Base-by-base conservation (phyloP, 1,140 invertebrate species). In the Spodoptera frugiperda region DNA sequence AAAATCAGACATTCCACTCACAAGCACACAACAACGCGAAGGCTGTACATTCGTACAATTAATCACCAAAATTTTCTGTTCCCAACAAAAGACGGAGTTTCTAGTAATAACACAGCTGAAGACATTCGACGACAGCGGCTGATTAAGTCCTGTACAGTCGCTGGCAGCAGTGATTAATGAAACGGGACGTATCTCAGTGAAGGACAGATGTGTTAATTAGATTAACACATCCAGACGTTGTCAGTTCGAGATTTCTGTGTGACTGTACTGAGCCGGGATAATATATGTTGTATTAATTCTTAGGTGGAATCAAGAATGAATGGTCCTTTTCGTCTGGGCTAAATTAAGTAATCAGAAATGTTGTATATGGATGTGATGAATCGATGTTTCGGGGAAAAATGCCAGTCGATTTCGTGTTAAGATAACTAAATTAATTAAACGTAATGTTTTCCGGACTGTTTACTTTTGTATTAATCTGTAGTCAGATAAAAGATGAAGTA, bases 161-260 rank as follows among this genome's bases (percentile, higher is more conserved):
- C 49, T 59, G 46, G 8, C 65, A 39, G 51, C 57, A 49, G 76
- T 82, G 81, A 83, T 83, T 80, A 83, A 83, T 83, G 81, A 77
- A 80, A 75, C 77, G 61, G 71, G 49, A 53, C 14, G 39, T 54
- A 72, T 68, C 65, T 46, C 55, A 54, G 19, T 78, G 54, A 75
- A 78, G 77, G 77, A 78, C 77, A 79, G 68, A 82, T 77, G 79
- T 79, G 78, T 80, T 83, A 83, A 83, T 83, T 83, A 83, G 74
- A 83, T 82, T 80, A 78, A 68, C 79, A 70, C 79, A 71, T 77
- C 76, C 70, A 77, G 49, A 68, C 59, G 71, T 70, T 67, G 76
- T 77, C 76, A 77, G 49, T 70, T 59, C 67, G 67, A 77, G 76
- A 77, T 77, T 77, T 77, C 46, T 77, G 53, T 14, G 30, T 30